Percentiles rank a stretch among this genome's conserved stretches.
Conservation (phyloP, 2,113 vertebrate genomes). For the Pogonocichla stellata region DNA sequence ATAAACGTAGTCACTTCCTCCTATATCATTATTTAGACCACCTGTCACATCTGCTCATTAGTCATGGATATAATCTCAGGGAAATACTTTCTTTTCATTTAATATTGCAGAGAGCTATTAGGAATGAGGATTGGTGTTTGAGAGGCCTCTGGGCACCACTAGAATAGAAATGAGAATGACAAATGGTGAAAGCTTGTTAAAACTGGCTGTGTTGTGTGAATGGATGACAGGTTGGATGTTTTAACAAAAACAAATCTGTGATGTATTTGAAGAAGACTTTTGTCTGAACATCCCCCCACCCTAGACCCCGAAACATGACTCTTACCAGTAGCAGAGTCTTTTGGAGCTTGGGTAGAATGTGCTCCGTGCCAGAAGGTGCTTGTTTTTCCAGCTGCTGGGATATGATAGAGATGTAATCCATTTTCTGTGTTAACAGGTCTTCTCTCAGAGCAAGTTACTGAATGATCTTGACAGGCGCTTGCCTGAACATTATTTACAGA, state of each 20-base stretch:
- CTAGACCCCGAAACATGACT: not conserved
- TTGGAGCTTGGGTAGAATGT: slow-evolving; percentile 67
- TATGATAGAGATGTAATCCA: slow-evolving; percentile 66
- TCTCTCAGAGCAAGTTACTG: slow-evolving; percentile 27
- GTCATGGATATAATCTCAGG: not conserved
- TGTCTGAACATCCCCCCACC: not conserved
- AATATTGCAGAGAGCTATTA: not conserved
- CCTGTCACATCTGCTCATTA: slow-evolving; percentile 28
- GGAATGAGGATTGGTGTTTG: not conserved
- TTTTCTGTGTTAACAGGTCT: slow-evolving; percentile 62
- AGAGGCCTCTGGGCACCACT: not conserved
- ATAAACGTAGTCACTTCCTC: not conserved
- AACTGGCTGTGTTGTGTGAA: not conserved
- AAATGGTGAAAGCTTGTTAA: not conserved
- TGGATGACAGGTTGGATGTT: not conserved
- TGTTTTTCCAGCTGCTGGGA: slow-evolving; percentile 84
- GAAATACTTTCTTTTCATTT: not conserved
- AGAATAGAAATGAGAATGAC: not conserved
- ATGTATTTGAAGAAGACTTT: not conserved
- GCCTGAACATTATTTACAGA: slow-evolving; percentile 12
- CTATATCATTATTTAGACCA: not conserved
- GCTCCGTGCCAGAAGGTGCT: slow-evolving; percentile 74
- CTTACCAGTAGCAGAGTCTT: slow-evolving; percentile 70
- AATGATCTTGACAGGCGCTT: slow-evolving; percentile 31
- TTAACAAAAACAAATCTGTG: slow-evolving; percentile 17